Conservation (phyloP, 2,888 invertebrate species). For the Andrena minutula region DNA sequence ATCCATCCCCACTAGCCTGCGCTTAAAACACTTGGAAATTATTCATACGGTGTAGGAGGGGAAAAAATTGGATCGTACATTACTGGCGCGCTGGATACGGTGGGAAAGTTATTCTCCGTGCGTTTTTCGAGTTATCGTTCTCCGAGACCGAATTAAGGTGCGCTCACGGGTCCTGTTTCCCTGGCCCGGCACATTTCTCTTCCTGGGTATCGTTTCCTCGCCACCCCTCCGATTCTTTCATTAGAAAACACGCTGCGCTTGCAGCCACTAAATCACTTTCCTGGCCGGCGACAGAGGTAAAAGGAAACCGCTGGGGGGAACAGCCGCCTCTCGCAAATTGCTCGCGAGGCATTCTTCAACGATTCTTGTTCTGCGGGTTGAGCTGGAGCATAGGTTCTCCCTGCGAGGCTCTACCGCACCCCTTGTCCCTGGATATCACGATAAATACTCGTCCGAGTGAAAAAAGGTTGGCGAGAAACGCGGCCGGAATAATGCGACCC, state of each 20-base stretch:
- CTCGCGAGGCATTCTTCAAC: constrained; percentile 13
- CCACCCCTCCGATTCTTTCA: constrained; percentile 46
- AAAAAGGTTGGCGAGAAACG: background rate
- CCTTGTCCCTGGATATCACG: background rate
- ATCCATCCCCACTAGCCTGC: background rate
- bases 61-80: background rate
- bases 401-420: background rate
- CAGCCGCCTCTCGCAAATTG: constrained; percentile 30
- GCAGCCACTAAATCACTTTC: constrained; percentile 51
- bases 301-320: constrained; percentile 1
- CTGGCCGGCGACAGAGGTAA: background rate
- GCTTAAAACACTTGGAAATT: background rate
- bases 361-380: constrained; percentile 13
- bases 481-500: background rate
- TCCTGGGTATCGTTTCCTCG: constrained; percentile 4
- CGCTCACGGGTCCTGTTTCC: background rate
- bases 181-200: constrained; percentile 17
- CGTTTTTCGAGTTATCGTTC: background rate
- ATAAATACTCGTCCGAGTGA: constrained; percentile 15
- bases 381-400: background rate
- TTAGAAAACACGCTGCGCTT: constrained; percentile 51
- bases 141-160: constrained; percentile 11
- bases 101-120: background rate
- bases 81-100: background rate
- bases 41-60: background rate